Base-by-base conservation (phyloP, 2,797 vertebrate genomes). In the Danio kyathit region DNA sequence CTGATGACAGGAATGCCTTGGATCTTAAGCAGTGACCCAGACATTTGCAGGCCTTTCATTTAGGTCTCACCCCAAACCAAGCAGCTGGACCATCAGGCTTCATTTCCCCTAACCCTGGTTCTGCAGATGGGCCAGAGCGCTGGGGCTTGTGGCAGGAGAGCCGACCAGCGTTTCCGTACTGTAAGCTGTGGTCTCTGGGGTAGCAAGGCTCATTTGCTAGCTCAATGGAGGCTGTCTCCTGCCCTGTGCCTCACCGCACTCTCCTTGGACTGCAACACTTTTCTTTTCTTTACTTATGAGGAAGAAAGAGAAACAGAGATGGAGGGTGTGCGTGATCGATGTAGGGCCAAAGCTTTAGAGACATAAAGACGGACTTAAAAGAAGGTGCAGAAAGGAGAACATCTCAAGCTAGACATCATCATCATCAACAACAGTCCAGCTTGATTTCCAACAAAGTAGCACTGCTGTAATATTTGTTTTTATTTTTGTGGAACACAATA, bases 161-260 rank as follows among this genome's bases (percentile, higher is more conserved):
- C 67, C 19, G 71, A 65, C 63, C 14, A 74, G 65, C 5, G 64
- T 82, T 81, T 85, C 75, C 73, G 69, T 52, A 43, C 70, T 83
- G 75, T 84, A 84, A 83, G 83, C 81, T 83, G 85, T 76, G 80
- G 84, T 87, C 84, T 87, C 88, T 79, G 76, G 84, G 81, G 85
- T 74, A 80, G 80, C 57, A 88, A 84, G 86, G 76, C 84, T 89
- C 85, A 89, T 89, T 88, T 83, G 74, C 85, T 83, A 12, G 41
- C 83, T 89, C 85, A 89, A 84, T 87, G 86, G 74, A 88, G 85
- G 81, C 79, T 89, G 88, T 88, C 88, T 89, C 86, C 88, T 87
- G 82, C 67, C 75, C 54, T 5, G 74, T 51, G 67, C 63, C 81
- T 81, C 79, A 69, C 51, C 40, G 65, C 66, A 81, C 64, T 72